These are phyloP conservation scores for Macrosoma leucophasiata DNA, from an alignment of 2,888 invertebrate genomes.

Conservation along the genomic window DNA sequence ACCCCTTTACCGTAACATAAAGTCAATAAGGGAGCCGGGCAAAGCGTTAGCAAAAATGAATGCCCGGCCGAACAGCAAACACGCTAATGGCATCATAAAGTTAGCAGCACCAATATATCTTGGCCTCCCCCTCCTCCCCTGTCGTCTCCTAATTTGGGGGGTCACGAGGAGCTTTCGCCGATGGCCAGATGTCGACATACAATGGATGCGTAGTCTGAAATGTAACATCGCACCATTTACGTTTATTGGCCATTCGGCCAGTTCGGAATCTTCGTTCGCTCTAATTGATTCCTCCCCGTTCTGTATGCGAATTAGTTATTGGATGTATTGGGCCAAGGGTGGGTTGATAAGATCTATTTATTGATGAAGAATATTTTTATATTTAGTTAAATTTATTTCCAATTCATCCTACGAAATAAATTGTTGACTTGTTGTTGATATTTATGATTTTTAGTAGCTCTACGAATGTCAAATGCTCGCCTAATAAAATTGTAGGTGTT, in stretches of 20 bases:
- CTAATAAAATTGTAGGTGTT: too few species aligned
- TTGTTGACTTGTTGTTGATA: too few species aligned
- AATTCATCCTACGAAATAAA: too few species aligned
- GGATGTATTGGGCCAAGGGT: conserved; percentile 26
- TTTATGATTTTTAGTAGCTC: too few species aligned
- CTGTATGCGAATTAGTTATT: conserved; percentile 43
- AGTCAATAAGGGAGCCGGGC: conserved; percentile 37
- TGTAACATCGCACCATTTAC: conserved; percentile 58
- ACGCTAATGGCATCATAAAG: conserved; percentile 58
- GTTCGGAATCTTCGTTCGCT: conserved; percentile 51
- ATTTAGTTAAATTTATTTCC: too few species aligned
- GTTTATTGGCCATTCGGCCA: conserved; percentile 65
- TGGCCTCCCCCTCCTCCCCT: conserved; percentile 31
- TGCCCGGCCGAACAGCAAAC: conserved; percentile 50
- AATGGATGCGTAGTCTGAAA: conserved; percentile 39
- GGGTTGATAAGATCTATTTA: conserved; percentile 17
- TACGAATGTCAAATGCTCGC: too few species aligned
- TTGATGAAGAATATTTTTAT: conserved; percentile 14
- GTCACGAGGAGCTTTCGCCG: conserved; percentile 10
- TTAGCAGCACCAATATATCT: conserved; percentile 38
- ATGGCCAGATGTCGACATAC: conserved; percentile 33
- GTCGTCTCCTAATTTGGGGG: conserved; percentile 10
- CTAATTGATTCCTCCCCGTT: conserved; percentile 57
- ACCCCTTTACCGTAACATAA: too few species aligned
- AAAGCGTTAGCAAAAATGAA: conserved; percentile 46